phyloP scores from a whole-genome alignment of 2,113 vertebrate genomes.

The Anas platyrhynchos region DNA sequence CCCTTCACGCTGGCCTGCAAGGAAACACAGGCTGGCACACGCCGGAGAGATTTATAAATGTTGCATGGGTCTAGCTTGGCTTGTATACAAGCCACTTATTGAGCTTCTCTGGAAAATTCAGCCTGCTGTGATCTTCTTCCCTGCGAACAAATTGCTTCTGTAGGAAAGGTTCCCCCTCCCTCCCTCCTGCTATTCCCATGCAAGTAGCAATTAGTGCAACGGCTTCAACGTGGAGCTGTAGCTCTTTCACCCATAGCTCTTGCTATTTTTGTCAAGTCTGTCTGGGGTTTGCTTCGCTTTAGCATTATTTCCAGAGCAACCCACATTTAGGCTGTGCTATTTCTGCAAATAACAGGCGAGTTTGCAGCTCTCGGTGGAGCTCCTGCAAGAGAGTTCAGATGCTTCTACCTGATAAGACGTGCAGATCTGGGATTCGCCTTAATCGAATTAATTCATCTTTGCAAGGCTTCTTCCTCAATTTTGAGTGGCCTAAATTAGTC shows the following conservation, averaged over 20 bases:
- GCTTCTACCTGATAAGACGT: background rate
- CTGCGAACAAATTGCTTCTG: background rate
- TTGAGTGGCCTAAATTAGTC: background rate
- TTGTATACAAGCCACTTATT: background rate
- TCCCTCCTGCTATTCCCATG: background rate
- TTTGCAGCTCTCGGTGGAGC: conserved; percentile 1
- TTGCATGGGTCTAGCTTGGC: background rate
- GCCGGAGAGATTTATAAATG: background rate
- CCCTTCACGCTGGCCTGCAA: background rate
- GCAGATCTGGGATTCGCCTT: background rate
- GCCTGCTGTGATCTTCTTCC: background rate
- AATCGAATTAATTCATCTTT: background rate
- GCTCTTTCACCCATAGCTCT: background rate
- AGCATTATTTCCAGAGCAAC: background rate
- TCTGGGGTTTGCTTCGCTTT: background rate
- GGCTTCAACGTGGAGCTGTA: background rate
- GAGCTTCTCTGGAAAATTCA: background rate
- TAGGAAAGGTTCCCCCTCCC: background rate
- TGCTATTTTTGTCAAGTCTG: background rate
- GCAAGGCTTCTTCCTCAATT: background rate
- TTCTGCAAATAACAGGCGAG: background rate
- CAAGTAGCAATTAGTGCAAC: background rate
- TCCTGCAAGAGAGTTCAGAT: background rate
- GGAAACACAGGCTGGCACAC: background rate
- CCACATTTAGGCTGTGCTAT: background rate